A percentile compares a stretch with the other conserved stretches of the same genome.
Conservation (phyloP, 2,888 invertebrate species). For the Pseudococcus viburni region DNA sequence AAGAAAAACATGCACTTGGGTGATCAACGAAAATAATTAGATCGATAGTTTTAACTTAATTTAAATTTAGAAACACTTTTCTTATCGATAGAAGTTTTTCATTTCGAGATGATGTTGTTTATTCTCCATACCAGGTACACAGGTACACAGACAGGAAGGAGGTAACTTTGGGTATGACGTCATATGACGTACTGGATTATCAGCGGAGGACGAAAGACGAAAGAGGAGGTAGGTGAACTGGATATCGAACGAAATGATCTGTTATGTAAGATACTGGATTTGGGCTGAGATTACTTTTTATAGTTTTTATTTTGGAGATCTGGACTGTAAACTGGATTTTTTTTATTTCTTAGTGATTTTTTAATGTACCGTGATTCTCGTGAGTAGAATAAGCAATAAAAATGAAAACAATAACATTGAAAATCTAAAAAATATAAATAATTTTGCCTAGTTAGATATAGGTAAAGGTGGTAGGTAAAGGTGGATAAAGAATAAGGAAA, state of each 20-base stretch:
- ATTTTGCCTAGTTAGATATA: no score
- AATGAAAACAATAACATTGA: no score
- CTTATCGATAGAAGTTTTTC: neutral
- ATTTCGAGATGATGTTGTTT: slow-evolving; percentile 18
- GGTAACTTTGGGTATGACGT: slow-evolving; percentile 9
- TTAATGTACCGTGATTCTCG: no score
- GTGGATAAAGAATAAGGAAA: no score
- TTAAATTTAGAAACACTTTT: slow-evolving; percentile 10
- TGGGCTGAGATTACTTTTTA: no score
- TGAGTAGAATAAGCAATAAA: no score
- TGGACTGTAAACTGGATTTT: no score
- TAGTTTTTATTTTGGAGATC: no score
- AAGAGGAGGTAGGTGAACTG: neutral
- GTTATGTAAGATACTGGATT: neutral
- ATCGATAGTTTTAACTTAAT: neutral
- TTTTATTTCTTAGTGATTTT: no score
- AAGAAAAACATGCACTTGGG: neutral
- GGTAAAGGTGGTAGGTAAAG: no score
- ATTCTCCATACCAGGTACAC: slow-evolving; percentile 36
- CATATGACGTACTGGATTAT: slow-evolving; percentile 20
- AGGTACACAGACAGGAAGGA: slow-evolving; percentile 28
- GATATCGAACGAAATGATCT: neutral
- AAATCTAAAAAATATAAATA: no score
- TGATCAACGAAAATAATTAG: neutral
- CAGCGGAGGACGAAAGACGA: neutral